Evolutionary conservation across 2,113 vertebrate species (phyloP).

Genomic region (Hypomesus transpacificus): DNA sequence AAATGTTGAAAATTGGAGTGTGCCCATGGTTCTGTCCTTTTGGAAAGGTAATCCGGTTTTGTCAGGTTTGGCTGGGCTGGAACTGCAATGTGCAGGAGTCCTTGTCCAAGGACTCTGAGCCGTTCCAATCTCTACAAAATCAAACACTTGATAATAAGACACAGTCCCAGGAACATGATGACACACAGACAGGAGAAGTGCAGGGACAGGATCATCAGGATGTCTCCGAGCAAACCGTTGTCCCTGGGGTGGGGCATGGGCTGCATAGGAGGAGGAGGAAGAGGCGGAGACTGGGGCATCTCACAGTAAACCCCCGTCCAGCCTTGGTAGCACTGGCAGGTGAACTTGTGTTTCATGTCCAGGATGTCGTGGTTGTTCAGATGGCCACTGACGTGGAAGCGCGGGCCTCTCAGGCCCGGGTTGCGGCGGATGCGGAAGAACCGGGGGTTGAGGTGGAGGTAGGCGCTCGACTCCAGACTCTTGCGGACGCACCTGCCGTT

Average conservation of each 20-base stretch:
- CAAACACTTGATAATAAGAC: conserved; percentile 66
- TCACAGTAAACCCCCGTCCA: conserved; percentile 86
- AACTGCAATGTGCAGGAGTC: not conserved
- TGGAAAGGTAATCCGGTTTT: too few relatives aligned
- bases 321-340: conserved; percentile 86
- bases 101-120: too few relatives aligned
- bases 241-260: conserved; percentile 16
- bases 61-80: not conserved
- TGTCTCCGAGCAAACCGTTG: conserved; percentile 46
- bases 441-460: conserved; percentile 78
- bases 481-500: conserved; percentile 85
- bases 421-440: conserved; percentile 71
- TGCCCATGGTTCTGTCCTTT: too few relatives aligned
- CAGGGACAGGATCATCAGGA: conserved; percentile 51
- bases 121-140: conserved; percentile 41
- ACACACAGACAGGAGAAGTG: conserved; percentile 67
- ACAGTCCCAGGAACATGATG: conserved; percentile 63
- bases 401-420: conserved; percentile 40
- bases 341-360: conserved; percentile 81
- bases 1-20: too few relatives aligned
- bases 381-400: conserved; percentile 70
- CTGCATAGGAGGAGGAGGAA: conserved; percentile 13
- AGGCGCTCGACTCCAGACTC: conserved; percentile 66
- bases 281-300: conserved; percentile 62
- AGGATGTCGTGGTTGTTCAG: conserved; percentile 64